Evolutionary conservation across 1,140 invertebrate species (phyloP).

Genomic region (Drosophila carrolli): DNA sequence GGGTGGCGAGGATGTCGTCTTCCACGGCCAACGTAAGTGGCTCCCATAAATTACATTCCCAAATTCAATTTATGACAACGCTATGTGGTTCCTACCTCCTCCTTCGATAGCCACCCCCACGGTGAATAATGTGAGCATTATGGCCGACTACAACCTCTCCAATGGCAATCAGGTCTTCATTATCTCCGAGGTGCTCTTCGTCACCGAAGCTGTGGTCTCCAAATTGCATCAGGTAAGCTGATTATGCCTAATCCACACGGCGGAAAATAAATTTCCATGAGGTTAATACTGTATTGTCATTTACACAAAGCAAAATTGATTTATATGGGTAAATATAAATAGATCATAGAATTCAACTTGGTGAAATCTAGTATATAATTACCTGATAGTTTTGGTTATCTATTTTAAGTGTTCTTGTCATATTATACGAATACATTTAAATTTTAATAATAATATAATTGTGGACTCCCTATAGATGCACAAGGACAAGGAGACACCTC

Average conservation of each 20-base stretch:
- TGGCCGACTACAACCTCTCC: conserved; percentile 87
- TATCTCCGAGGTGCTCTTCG: conserved; percentile 87
- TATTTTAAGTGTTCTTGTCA: too few species aligned
- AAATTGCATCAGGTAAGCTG: conserved; percentile 86
- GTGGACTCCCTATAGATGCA: conserved; percentile 80
- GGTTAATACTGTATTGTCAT: too few species aligned
- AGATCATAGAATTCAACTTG: too few species aligned
- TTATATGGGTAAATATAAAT: too few species aligned
- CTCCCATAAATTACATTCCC: conserved; percentile 21
- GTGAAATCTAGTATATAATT: too few species aligned
- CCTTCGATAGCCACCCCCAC: conserved; percentile 83
- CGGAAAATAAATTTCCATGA: background rate
- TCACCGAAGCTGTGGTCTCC: conserved; percentile 87
- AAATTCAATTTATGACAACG: conserved; percentile 38
- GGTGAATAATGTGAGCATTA: conserved; percentile 87
- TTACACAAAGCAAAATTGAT: too few species aligned
- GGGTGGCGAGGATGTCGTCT: conserved; percentile 86
- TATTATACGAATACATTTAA: too few species aligned
- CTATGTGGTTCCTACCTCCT: background rate
- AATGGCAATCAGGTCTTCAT: conserved; percentile 87
- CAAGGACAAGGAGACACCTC: conserved; percentile 88
- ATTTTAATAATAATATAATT: background rate
- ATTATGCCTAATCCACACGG: background rate
- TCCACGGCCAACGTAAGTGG: conserved; percentile 86
- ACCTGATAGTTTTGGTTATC: too few species aligned